Conservation (phyloP, 2,888 invertebrate species). For the Stenotaenia linearis region DNA sequence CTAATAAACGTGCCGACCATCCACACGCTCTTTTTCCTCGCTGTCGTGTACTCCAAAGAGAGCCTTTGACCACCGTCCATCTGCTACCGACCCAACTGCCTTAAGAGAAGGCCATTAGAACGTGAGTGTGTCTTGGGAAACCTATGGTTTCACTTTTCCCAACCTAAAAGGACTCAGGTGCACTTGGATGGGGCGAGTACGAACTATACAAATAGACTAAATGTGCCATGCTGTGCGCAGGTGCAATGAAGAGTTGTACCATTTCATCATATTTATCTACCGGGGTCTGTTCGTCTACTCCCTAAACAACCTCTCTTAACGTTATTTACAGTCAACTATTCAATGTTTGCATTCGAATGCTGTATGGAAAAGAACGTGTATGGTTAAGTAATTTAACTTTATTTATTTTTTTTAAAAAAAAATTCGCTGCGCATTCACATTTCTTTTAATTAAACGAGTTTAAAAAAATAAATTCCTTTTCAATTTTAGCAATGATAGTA, state of each 20-base stretch:
- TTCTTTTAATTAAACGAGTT: not conserved
- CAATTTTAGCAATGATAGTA: not conserved
- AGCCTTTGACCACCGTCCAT: conserved; percentile 10
- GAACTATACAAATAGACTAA: not conserved
- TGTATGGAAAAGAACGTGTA: not conserved
- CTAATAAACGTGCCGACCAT: conserved; percentile 17
- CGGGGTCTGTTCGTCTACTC: not conserved
- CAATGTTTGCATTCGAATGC: not conserved
- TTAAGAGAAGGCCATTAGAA: conserved; percentile 22
- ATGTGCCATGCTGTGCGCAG: not conserved
- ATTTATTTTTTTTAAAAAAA: not conserved
- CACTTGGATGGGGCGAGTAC: not conserved
- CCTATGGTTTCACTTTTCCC: conserved; percentile 12
- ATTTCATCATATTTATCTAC: conserved; percentile 10
- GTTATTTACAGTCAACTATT: not conserved
- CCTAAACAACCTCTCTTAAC: not conserved
- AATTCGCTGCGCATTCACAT: not conserved
- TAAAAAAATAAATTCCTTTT: not conserved
- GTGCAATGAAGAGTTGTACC: not conserved
- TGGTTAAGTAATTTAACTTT: not conserved
- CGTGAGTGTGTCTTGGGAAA: not conserved
- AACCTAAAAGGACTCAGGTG: conserved; percentile 14
- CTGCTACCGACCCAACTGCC: conserved; percentile 4
- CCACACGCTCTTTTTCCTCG: not conserved
- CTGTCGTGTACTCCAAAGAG: not conserved